A percentile compares a stretch with the other conserved stretches of the same genome.
These are phyloP conservation scores for Clostera curtula DNA, from an alignment of 2,888 invertebrate genomes.

Conservation along the genomic window DNA sequence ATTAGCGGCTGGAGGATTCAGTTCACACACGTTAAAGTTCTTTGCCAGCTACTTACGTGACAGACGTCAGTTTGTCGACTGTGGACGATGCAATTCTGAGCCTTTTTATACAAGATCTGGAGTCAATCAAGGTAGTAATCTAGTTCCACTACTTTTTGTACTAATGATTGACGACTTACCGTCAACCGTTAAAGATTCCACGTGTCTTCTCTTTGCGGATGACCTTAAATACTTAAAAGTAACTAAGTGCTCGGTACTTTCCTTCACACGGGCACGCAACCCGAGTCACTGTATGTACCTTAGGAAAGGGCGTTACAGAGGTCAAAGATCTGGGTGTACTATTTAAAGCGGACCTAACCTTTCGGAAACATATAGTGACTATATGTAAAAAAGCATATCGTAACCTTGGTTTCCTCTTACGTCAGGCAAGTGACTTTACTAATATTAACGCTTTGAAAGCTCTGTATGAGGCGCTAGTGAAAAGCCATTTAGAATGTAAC, in stretches of 20 bases:
- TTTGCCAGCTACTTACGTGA: slow-evolving; percentile 1
- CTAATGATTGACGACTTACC: slow-evolving; percentile 4
- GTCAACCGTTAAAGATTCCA: neutral
- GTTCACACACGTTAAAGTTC: neutral
- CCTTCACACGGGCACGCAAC: too few species aligned
- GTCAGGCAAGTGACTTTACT: neutral
- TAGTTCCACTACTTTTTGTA: slow-evolving; percentile 1
- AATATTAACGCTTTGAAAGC: neutral
- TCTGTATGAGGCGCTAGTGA: too few species aligned
- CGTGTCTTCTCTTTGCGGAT: slow-evolving; percentile 3
- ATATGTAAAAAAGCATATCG: neutral
- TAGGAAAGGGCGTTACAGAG: too few species aligned
- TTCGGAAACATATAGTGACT: neutral
- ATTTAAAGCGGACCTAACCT: too few species aligned
- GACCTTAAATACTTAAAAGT: neutral
- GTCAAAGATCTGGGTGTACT: too few species aligned
- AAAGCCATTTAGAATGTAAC: too few species aligned
- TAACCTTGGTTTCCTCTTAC: neutral
- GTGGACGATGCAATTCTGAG: neutral
- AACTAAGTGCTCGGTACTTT: neutral
- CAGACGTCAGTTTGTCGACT: slow-evolving; percentile 2
- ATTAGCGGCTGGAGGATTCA: neutral
- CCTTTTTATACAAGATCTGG: neutral
- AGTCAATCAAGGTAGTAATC: slow-evolving; percentile 1
- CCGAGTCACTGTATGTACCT: too few species aligned